phyloP scores from a whole-genome alignment of 2,888 invertebrate genomes.

The Caenorhabditis sulstoni region DNA sequence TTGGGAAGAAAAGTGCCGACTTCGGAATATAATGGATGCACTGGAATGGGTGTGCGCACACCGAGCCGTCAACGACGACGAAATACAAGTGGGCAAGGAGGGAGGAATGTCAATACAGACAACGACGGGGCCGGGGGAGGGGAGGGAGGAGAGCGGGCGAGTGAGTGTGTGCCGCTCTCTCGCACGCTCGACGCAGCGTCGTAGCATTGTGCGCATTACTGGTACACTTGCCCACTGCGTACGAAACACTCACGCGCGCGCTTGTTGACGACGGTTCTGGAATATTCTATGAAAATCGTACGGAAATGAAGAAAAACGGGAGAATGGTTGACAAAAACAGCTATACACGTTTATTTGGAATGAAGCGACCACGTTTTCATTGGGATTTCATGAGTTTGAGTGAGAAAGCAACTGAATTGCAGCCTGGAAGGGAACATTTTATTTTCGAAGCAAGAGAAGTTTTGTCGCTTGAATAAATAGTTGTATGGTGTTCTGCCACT shows the following conservation, averaged over 20 bases:
- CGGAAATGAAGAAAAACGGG: neutral
- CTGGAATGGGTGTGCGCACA: neutral
- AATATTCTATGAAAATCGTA: slow-evolving; percentile 8
- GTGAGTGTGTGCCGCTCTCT: slow-evolving; percentile 16
- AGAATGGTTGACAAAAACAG: neutral
- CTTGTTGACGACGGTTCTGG: slow-evolving; percentile 5
- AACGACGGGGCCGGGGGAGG: neutral
- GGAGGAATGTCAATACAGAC: slow-evolving; percentile 20
- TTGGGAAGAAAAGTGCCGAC: neutral
- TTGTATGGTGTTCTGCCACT: too few species aligned
- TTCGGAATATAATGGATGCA: neutral
- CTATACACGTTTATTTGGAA: neutral
- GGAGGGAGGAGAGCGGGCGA: neutral
- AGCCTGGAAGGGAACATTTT: too few species aligned
- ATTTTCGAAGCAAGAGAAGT: too few species aligned
- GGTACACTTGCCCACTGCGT: slow-evolving; percentile 15
- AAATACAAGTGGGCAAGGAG: neutral
- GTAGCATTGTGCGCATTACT: slow-evolving; percentile 18
- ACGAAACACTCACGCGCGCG: slow-evolving; percentile 2
- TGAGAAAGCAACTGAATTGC: too few species aligned
- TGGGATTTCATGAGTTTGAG: too few species aligned
- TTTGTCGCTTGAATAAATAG: too few species aligned
- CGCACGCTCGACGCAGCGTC: slow-evolving; percentile 14
- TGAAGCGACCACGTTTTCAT: neutral
- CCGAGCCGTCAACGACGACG: slow-evolving; percentile 3